phyloP scores from a whole-genome alignment of 2,113 vertebrate species.

The Phylloscopus trochiloides region DNA sequence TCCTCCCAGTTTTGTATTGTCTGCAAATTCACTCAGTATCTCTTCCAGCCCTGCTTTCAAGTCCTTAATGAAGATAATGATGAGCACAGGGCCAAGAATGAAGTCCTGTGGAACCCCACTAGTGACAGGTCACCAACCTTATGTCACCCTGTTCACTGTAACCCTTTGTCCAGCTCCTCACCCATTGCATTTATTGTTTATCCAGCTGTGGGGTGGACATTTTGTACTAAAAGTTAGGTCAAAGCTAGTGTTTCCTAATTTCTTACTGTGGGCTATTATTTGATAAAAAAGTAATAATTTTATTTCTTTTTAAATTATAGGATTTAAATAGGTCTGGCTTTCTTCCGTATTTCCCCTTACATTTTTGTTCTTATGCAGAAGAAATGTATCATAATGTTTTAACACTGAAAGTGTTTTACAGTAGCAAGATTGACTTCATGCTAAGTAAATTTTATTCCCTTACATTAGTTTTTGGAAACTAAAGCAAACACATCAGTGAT shows the following conservation, averaged over 20 bases:
- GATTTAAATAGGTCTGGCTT: background rate
- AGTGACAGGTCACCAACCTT: background rate
- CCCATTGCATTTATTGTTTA: background rate
- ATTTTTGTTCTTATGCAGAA: conserved; percentile 10
- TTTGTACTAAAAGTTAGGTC: background rate
- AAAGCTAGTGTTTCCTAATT: background rate
- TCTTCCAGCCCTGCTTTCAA: background rate
- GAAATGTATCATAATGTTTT: conserved; percentile 18
- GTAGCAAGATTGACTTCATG: conserved; percentile 57
- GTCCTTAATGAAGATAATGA: background rate
- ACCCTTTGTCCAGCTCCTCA: background rate
- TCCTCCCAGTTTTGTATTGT: background rate
- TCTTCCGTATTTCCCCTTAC: background rate
- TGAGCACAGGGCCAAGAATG: background rate
- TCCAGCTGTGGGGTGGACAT: background rate
- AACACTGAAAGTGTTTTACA: conserved; percentile 39
- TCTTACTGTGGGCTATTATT: background rate
- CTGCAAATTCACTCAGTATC: fast-evolving
- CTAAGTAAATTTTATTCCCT: conserved; percentile 72
- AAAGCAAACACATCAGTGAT: conserved; percentile 71
- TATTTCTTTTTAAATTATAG: background rate
- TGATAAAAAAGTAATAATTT: background rate
- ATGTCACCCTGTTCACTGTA: background rate
- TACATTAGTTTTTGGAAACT: conserved; percentile 68
- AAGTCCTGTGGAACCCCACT: background rate